Evolutionary conservation across 2,888 invertebrate genomes (phyloP).

Genomic region (Melolontha melolontha): DNA sequence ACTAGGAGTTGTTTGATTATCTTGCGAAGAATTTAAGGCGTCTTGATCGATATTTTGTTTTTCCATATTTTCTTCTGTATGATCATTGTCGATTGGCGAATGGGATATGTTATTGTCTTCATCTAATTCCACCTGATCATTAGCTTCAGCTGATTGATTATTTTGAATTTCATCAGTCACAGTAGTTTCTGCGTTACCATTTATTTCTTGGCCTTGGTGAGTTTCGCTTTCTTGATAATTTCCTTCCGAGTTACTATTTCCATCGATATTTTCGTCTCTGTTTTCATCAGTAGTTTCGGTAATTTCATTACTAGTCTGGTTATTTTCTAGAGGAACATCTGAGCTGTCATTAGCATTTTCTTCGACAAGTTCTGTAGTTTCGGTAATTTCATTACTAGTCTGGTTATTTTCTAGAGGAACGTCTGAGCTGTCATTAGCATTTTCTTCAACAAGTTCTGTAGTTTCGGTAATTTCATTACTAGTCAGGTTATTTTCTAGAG

Average conservation of each 20-base stretch:
- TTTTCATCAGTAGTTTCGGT: too few relatives aligned
- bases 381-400: not conserved
- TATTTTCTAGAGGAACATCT: too few relatives aligned
- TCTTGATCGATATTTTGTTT: not conserved
- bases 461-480: not conserved
- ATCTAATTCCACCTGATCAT: slow-evolving; percentile 5
- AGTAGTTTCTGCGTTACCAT: not conserved
- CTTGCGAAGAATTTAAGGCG: not conserved
- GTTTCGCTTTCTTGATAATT: too few relatives aligned
- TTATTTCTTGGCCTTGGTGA: not conserved
- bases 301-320: too few relatives aligned
- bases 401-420: not conserved
- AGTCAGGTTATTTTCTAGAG: not conserved
- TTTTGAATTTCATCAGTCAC: too few relatives aligned
- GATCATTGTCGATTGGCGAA: not conserved
- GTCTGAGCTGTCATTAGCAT: not conserved
- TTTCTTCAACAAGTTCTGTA: slow-evolving; percentile 8
- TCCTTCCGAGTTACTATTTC: too few relatives aligned
- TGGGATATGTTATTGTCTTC: not conserved
- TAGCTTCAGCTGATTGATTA: too few relatives aligned
- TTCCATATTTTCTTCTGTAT: slow-evolving; percentile 2
- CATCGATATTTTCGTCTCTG: not conserved
- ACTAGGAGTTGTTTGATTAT: not conserved
- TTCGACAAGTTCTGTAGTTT: too few relatives aligned
- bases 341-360: too few relatives aligned